Conservation (phyloP, 2,113 vertebrate species). For the Peucedramus taeniatus region DNA sequence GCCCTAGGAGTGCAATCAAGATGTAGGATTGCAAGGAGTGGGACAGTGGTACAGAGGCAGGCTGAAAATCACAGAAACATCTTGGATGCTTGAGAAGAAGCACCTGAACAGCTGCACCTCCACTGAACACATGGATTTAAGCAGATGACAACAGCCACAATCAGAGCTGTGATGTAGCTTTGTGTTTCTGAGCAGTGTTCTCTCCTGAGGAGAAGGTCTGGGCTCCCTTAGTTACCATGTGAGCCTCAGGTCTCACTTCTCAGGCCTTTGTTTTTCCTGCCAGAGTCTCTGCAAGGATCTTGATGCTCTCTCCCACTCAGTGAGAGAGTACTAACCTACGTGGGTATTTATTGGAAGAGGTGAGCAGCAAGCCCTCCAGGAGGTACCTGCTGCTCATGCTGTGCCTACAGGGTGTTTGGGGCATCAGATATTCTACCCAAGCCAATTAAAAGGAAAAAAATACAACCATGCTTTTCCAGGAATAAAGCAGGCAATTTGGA, state of each 20-base stretch:
- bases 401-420: rapidly evolving
- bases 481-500: not conserved
- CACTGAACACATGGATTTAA: not conserved
- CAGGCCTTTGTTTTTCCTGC: not conserved
- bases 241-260: not conserved
- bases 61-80: not conserved
- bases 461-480: not conserved
- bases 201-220: not conserved
- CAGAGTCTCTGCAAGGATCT: not conserved
- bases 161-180: not conserved
- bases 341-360: not conserved
- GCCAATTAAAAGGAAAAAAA: not conserved
- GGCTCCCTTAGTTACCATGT: not conserved
- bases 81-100: not conserved
- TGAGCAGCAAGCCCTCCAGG: not conserved
- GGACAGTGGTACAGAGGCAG: not conserved
- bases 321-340: not conserved
- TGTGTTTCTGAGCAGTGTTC: not conserved
- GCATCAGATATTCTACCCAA: not conserved
- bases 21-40: not conserved
- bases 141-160: no score
- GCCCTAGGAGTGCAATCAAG: not conserved
- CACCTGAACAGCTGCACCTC: not conserved
- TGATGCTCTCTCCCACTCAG: not conserved
- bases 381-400: not conserved